Evolutionary conservation across 2,888 invertebrate genomes (phyloP), one percentile per base, ranked within the genome.

Genomic region (Brenthis daphne): DNA sequence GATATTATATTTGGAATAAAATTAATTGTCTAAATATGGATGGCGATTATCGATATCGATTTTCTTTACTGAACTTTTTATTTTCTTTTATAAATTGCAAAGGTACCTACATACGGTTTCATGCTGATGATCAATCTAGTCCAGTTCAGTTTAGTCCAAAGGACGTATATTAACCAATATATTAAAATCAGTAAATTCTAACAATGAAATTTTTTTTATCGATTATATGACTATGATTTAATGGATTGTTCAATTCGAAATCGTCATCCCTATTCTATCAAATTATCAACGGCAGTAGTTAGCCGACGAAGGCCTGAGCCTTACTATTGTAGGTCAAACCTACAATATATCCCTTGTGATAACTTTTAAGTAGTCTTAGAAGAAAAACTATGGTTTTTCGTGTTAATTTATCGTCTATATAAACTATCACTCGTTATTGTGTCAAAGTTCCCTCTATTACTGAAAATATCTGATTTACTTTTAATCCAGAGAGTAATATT

Each of bases 261-360:
- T 60, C 60, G 60, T 50, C 60, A 60, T 60, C 29, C 48, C 29
- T 56, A 33, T 64, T 67, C 47, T 47, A 64, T 29, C 4, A 29
- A 29, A 29, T 4, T 57, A 33, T 24, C 37, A 43, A 47, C 14
- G 47, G 65, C 47, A 57, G 43, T 64, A 57, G 55, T 57, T 64
- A 55, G 53, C 61, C 60, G 29, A 56, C 55, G 64, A 43, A 56
- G 72, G 72, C 71, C 54, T n/a, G 20, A 65, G 68, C 57, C 63
- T 58, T 71, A 68, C 57, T 61, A 65, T 69, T 29, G 69, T 67
- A 85, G 84, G 88, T 87, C 5, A 80, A 78, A 88, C 87, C 87
- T 82, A 79, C 77, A 75, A 74, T 78, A 73, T 78, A 80, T 81
- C 78, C 77, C 82, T 83, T 87, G 88, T 88, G 87, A 88, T 88